Conservation (phyloP, 2,888 invertebrate species). For the Limnephilus marmoratus region DNA sequence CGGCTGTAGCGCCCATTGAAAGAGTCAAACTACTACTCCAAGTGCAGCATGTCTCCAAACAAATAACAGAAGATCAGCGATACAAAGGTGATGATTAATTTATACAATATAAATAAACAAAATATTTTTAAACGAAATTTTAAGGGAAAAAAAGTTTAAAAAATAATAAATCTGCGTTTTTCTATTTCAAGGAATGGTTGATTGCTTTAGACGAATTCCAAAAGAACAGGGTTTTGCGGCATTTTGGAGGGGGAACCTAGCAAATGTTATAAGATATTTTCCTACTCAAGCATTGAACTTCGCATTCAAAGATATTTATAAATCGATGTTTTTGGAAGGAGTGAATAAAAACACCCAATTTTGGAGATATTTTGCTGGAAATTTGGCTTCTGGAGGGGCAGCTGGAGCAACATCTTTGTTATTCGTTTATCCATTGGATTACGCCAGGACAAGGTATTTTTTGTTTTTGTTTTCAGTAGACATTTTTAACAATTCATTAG, state of each 20-base stretch:
- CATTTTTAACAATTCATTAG: no score
- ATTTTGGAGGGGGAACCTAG: slow-evolving; percentile 87
- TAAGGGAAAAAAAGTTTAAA: background rate
- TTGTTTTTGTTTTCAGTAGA: background rate
- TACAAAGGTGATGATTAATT: slow-evolving; percentile 81
- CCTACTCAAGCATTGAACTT: slow-evolving; percentile 88
- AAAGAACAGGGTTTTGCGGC: slow-evolving; percentile 82
- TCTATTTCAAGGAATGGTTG: slow-evolving; percentile 69
- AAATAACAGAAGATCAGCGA: slow-evolving; percentile 88
- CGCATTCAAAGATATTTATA: slow-evolving; percentile 88
- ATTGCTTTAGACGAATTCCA: slow-evolving; percentile 82
- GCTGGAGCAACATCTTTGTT: slow-evolving; percentile 87
- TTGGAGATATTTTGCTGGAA: slow-evolving; percentile 83
- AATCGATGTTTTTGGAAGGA: slow-evolving; percentile 82
- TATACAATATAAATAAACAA: background rate
- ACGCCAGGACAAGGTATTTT: slow-evolving; percentile 82
- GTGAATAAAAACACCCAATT: slow-evolving; percentile 86
- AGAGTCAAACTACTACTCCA: slow-evolving; percentile 95
- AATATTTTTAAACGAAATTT: background rate
- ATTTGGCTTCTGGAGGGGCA: slow-evolving; percentile 87
- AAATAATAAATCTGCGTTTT: background rate
- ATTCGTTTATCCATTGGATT: slow-evolving; percentile 87
- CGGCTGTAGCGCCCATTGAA: slow-evolving; percentile 96
- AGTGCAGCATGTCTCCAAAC: slow-evolving; percentile 95
- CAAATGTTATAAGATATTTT: slow-evolving; percentile 88